A percentile compares a stretch with the other conserved stretches of the same genome.
phyloP scores from a whole-genome alignment of 2,888 invertebrate genomes.

The Chrysodeixis includens region DNA sequence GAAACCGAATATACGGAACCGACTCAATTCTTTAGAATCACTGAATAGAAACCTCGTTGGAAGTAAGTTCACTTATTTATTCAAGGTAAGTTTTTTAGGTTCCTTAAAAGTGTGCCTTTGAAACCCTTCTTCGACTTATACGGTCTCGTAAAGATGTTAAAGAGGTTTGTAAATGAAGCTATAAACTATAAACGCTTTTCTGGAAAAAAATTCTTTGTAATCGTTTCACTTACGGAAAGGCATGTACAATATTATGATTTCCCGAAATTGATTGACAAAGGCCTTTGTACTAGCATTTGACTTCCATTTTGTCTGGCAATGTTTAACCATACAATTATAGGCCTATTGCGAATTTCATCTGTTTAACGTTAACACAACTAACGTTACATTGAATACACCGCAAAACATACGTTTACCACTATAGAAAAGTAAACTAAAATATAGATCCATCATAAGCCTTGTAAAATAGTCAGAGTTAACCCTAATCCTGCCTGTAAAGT shows the following conservation, averaged over 20 bases:
- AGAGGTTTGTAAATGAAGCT: neutral
- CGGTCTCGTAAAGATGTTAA: neutral
- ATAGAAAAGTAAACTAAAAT: no score
- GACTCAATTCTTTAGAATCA: conserved; percentile 55
- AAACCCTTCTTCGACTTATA: neutral
- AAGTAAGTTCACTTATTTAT: conserved; percentile 15
- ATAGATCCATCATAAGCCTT: neutral
- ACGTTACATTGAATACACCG: no score
- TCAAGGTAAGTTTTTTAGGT: neutral
- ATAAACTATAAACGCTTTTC: neutral
- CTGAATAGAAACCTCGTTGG: conserved; percentile 20
- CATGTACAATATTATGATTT: neutral
- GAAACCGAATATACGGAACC: conserved; percentile 25
- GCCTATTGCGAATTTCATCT: no score
- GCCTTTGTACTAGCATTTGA: no score
- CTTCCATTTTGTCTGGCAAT: no score
- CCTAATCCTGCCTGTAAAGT: conserved; percentile 30
- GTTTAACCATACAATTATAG: no score
- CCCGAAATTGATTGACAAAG: no score
- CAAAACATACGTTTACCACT: no score
- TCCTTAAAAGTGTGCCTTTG: neutral
- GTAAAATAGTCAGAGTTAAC: neutral
- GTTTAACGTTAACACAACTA: no score
- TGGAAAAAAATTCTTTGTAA: neutral
- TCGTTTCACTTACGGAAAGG: neutral